Evolutionary conservation across 2,888 invertebrate genomes (phyloP).

Genomic region (Heliconius erato): DNA sequence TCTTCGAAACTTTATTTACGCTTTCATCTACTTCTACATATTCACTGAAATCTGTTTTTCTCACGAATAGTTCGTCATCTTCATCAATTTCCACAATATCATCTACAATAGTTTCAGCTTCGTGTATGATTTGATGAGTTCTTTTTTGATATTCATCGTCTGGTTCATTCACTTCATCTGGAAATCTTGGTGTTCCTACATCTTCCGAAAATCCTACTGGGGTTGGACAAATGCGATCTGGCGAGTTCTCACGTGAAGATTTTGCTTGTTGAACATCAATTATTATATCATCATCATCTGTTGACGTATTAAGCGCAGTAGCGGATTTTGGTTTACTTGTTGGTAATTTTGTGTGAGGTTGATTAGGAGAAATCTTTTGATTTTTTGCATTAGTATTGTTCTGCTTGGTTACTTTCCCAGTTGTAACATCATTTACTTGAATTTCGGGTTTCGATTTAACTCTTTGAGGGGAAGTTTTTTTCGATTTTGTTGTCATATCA

Average conservation of each 20-base stretch:
- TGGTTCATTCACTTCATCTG: conserved; percentile 91
- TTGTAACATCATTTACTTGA: conserved; percentile 72
- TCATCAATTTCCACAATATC: conserved; percentile 84
- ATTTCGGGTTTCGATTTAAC: conserved; percentile 83
- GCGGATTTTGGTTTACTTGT: conserved; percentile 79
- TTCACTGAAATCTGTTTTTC: conserved; percentile 67
- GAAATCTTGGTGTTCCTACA: conserved; percentile 88
- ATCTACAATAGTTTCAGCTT: conserved; percentile 87
- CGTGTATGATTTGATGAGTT: conserved; percentile 79
- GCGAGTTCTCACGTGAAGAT: conserved; percentile 91
- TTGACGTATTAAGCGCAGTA: conserved; percentile 82
- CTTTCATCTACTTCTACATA: conserved; percentile 81
- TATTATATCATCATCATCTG: conserved; percentile 86
- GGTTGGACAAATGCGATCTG: conserved; percentile 89
- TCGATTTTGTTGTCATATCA: conserved; percentile 84
- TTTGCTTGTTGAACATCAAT: conserved; percentile 90
- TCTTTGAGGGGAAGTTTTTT: conserved; percentile 76
- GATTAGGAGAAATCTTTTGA: conserved; percentile 65
- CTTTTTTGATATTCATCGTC: conserved; percentile 86
- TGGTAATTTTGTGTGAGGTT: conserved; percentile 70
- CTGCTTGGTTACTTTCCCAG: conserved; percentile 64
- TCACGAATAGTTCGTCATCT: conserved; percentile 80
- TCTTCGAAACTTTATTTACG: conserved; percentile 85
- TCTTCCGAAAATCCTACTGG: conserved; percentile 87
- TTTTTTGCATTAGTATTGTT: conserved; percentile 56